Conservation (phyloP, 2,113 vertebrate genomes). For the Poecile atricapillus region DNA sequence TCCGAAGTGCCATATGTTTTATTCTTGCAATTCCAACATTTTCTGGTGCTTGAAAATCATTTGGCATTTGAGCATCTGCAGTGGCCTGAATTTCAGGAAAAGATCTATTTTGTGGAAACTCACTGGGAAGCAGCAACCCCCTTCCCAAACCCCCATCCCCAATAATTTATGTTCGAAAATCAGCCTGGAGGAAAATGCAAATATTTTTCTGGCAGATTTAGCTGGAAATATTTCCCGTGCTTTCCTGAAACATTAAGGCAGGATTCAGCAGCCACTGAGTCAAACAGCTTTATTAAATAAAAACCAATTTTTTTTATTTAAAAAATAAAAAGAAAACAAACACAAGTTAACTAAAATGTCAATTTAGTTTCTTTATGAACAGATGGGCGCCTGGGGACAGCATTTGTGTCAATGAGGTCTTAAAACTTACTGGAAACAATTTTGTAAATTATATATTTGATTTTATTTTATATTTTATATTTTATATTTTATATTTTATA, state of each 20-base stretch:
- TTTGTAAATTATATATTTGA: not conserved
- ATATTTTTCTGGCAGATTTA: constrained; percentile 2
- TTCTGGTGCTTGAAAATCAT: not conserved
- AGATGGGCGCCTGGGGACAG: not conserved
- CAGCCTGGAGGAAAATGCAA: constrained; percentile 37
- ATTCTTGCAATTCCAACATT: not conserved
- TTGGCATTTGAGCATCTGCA: constrained; percentile 5
- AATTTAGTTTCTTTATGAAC: not conserved
- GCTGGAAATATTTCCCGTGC: not conserved
- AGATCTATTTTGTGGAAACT: not conserved
- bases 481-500: not conserved
- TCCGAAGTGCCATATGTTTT: constrained; percentile 17
- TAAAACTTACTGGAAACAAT: not conserved
- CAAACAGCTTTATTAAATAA: not conserved
- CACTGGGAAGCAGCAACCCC: not conserved
- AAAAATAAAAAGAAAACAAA: no score
- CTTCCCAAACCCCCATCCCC: not conserved
- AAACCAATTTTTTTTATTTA: no score
- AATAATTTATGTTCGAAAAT: not conserved
- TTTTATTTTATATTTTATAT: not conserved
- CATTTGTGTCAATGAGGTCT: not conserved
- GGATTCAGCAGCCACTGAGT: not conserved
- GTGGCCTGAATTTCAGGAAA: not conserved
- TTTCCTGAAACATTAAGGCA: not conserved
- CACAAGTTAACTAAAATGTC: not conserved